phyloP scores from a whole-genome alignment of 1,140 invertebrate genomes.

The Pristionchus pacificus region DNA sequence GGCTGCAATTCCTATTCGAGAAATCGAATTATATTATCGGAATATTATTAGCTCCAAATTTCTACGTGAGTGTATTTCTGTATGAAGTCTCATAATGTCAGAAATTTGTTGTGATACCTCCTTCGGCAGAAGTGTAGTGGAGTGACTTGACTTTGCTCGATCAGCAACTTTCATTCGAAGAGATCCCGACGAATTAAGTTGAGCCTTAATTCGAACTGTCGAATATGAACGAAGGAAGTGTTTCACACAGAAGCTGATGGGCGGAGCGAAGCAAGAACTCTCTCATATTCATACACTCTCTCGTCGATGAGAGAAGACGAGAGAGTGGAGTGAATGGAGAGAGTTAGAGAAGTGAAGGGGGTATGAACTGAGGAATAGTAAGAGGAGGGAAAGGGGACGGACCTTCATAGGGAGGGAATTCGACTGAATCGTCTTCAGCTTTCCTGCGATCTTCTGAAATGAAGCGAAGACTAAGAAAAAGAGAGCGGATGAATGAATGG shows the following conservation, averaged over 20 bases:
- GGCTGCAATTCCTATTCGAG: conserved; percentile 35
- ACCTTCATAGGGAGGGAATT: conserved; percentile 46
- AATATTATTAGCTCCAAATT: no score
- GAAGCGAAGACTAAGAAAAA: no score
- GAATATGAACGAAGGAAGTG: background rate
- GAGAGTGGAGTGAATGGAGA: no score
- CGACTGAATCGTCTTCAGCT: conserved; percentile 49
- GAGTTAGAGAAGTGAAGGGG: background rate
- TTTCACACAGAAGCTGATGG: background rate
- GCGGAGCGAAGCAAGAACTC: no score
- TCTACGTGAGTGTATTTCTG: no score
- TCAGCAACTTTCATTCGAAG: conserved; percentile 31
- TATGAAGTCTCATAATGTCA: no score
- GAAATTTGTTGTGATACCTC: no score
- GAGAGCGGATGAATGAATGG: no score
- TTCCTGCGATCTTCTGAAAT: conserved; percentile 44
- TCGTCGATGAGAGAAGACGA: no score
- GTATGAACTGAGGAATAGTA: background rate
- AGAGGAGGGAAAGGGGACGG: no score
- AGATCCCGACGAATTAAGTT: conserved; percentile 3
- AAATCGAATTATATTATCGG: conserved; percentile 14
- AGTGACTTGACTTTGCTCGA: conserved; percentile 11
- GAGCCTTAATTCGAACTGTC: background rate
- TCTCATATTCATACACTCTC: no score
- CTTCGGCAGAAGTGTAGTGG: conserved; percentile 24